Evolutionary conservation across 2,888 invertebrate genomes (phyloP).

Genomic region (Plebejus melissa): DNA sequence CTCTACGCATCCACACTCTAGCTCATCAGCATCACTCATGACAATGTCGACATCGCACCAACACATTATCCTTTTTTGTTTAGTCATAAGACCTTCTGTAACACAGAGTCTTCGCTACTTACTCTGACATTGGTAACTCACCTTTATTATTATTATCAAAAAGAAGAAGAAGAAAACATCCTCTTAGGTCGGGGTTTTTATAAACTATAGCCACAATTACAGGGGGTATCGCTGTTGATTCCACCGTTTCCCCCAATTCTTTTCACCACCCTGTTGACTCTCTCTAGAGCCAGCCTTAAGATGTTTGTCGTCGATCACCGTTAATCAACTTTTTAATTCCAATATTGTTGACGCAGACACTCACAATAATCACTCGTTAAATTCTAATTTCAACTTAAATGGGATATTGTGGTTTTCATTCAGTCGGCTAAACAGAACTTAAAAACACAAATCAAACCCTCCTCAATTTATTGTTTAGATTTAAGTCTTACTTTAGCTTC

Average conservation of each 20-base stretch:
- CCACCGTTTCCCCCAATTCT: constrained; percentile 29
- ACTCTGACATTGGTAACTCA: too few relatives aligned
- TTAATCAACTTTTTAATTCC: constrained; percentile 62
- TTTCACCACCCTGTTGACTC: constrained; percentile 48
- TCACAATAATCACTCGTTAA: constrained; percentile 24
- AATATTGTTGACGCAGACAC: constrained; percentile 42
- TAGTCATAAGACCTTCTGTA: too few relatives aligned
- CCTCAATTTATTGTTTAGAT: not conserved
- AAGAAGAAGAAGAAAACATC: not conserved
- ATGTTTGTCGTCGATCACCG: constrained; percentile 53
- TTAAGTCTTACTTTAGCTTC: not conserved
- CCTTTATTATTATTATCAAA: too few relatives aligned
- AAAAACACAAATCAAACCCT: not conserved
- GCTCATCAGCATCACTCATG: too few relatives aligned
- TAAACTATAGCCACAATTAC: not conserved
- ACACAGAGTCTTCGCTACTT: too few relatives aligned
- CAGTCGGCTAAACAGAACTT: not conserved
- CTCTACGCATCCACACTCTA: too few relatives aligned
- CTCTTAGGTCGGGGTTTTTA: too few relatives aligned
- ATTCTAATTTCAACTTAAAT: constrained; percentile 27
- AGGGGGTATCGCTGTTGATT: not conserved
- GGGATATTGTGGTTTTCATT: constrained; percentile 13
- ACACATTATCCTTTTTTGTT: not conserved
- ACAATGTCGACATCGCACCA: not conserved
- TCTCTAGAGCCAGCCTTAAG: constrained; percentile 45